Evolutionary conservation across 2,113 vertebrate genomes (phyloP).

Genomic region (Tetraodon nigroviridis): DNA sequence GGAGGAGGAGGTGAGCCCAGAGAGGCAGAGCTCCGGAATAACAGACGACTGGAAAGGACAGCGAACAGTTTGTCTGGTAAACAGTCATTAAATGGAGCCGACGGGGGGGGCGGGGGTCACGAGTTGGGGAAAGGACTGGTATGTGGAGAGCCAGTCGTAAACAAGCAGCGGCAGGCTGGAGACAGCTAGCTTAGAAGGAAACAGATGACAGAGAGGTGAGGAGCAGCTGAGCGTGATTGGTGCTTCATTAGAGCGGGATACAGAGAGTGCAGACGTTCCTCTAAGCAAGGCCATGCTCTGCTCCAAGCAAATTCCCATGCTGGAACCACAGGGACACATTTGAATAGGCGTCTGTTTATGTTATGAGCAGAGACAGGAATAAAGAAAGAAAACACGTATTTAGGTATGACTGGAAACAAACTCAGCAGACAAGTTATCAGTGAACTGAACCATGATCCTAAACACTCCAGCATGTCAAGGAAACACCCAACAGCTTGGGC

Average conservation of each 20-base stretch:
- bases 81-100: slow-evolving; percentile 59
- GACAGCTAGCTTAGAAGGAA: slow-evolving; percentile 42
- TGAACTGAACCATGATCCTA: slow-evolving; percentile 20
- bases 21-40: slow-evolving; percentile 44
- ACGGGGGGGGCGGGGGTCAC: slow-evolving; percentile 25
- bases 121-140: slow-evolving; percentile 32
- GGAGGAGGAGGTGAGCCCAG: slow-evolving; percentile 30
- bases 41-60: slow-evolving; percentile 63
- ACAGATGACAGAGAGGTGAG: slow-evolving; percentile 20
- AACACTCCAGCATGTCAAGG: slow-evolving; percentile 4
- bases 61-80: slow-evolving; percentile 59
- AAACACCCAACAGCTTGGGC: slow-evolving; percentile 23
- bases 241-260: slow-evolving; percentile 52
- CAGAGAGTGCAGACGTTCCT: slow-evolving; percentile 64
- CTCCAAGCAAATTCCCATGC: slow-evolving; percentile 74
- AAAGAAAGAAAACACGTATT: slow-evolving; percentile 28
- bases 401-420: slow-evolving; percentile 26
- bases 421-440: slow-evolving; percentile 18
- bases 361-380: slow-evolving; percentile 39
- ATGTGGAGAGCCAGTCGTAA: slow-evolving; percentile 44
- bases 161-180: slow-evolving; percentile 64
- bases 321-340: slow-evolving; percentile 68
- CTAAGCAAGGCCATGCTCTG: slow-evolving; percentile 77
- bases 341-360: slow-evolving; percentile 24
- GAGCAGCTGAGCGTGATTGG: slow-evolving; percentile 37